Base-by-base conservation (phyloP, 1,140 invertebrate genomes). In the Lethrus apterus region DNA sequence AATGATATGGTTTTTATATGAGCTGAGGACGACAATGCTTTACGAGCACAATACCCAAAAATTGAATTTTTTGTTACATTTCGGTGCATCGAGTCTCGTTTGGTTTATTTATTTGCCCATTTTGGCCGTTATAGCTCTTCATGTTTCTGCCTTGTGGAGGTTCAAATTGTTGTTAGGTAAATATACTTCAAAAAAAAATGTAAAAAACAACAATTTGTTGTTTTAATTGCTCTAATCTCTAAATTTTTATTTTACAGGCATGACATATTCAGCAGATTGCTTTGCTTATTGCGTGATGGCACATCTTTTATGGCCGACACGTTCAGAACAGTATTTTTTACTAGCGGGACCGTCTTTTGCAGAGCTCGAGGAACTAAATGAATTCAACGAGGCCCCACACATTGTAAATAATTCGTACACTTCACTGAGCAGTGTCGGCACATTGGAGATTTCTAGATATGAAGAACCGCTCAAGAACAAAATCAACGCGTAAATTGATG, bases 91-190 rank as follows among this genome's bases (percentile, higher is more conserved):
- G 15, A 93, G 92, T 54, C 73, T 98, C 24, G 93, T 98, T 11
- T 98, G 95, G 95, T 97, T 98, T 61, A 91, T 97, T 52, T 97
- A 98, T 70, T 74, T 98, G 51, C 93, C 93, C 5, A 84, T 96
- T 29, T 82, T 97, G 52, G 93, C 91, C 32, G 76, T 98, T 34
- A 89, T 98, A 54, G 89, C 91, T 20, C 73, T 94, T 44, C 89
- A 94, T 71, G 83, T 98, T 31, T 93, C 91, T 48, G 82, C 92
- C 32, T 70, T 98, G 48, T 98, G 93, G 93, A 81, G 93, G 68
- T 92, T 88, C 69, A 97, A 97, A 71, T 78, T 97, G 57, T 72
- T 97, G 46, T 74, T 95, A 56, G 90, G 91, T 92, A 69, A 79
- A 78, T 73, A 40, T 43, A 7, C 4, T 4, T 20, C 35, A 9